Percentiles rank a stretch among this genome's conserved stretches.
Conservation (phyloP, 2,888 invertebrate species). For the Cerceris ruficornis region DNA sequence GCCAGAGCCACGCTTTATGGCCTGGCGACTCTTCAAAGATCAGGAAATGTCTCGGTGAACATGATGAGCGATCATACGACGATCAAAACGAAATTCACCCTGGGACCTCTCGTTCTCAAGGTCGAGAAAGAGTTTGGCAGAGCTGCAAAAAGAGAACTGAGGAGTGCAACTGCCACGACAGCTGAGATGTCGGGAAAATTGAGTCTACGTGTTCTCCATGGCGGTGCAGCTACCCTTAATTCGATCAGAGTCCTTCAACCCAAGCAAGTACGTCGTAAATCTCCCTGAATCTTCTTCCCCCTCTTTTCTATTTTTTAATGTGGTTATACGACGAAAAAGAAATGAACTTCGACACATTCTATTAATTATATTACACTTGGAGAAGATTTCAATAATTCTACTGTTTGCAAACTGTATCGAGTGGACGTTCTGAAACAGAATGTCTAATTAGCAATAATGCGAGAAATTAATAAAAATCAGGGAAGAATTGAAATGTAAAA, state of each 20-base stretch:
- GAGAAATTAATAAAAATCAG: too few relatives aligned
- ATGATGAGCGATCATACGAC: constrained; percentile 91
- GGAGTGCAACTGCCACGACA: constrained; percentile 93
- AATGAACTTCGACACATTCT: neutral
- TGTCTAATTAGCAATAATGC: too few relatives aligned
- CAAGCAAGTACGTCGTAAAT: constrained; percentile 86
- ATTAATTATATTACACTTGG: neutral
- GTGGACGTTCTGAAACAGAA: too few relatives aligned
- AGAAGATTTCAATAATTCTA: too few relatives aligned
- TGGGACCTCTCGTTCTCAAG: constrained; percentile 90
- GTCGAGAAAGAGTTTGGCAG: constrained; percentile 92
- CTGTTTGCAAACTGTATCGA: too few relatives aligned
- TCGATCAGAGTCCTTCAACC: constrained; percentile 93
- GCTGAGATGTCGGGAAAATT: constrained; percentile 93
- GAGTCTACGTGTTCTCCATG: constrained; percentile 89
- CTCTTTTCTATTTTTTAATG: neutral
- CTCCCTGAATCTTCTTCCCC: neutral
- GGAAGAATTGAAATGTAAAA: too few relatives aligned
- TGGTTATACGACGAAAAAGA: neutral
- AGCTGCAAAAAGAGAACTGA: constrained; percentile 90
- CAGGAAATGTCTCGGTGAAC: constrained; percentile 91
- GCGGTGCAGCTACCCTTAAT: constrained; percentile 91
- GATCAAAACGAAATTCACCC: constrained; percentile 90
- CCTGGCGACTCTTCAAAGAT: constrained; percentile 89
- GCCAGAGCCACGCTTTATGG: constrained; percentile 92